Percentiles rank a stretch among this genome's conserved stretches.
These are phyloP conservation scores for Nasua narica DNA, from an alignment of 2,797 vertebrate genomes.

Conservation along the genomic window DNA sequence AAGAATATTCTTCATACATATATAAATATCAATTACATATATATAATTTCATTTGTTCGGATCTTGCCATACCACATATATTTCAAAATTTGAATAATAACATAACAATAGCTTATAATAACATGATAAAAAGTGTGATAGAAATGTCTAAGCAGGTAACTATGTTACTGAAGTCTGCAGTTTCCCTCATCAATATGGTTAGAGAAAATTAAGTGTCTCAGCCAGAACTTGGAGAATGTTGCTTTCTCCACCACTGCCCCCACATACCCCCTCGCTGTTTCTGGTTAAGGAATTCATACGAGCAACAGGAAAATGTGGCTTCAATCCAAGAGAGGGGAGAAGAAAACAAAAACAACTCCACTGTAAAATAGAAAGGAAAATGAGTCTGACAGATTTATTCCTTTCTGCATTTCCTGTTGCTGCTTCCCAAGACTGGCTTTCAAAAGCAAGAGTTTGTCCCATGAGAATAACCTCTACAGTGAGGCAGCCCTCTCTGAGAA, in stretches of 20 bases:
- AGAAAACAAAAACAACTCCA: slow-evolving; percentile 56
- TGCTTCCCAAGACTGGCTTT: slow-evolving; percentile 43
- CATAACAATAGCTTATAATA: not conserved
- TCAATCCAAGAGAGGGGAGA: not conserved
- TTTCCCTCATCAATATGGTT: not conserved
- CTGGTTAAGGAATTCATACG: not conserved
- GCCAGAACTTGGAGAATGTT: not conserved
- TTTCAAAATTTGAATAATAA: not conserved
- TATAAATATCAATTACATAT: not conserved
- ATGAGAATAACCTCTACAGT: not conserved
- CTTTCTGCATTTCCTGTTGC: slow-evolving; percentile 57
- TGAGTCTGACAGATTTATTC: slow-evolving; percentile 49
- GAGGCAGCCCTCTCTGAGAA: not conserved
- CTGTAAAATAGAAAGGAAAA: slow-evolving; percentile 52
- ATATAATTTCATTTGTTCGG: not conserved
- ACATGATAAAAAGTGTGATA: not conserved
- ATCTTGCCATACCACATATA: not conserved
- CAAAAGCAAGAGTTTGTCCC: slow-evolving; percentile 12
- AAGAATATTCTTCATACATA: not conserved
- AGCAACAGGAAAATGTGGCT: slow-evolving; percentile 1
- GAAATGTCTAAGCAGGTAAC: not conserved
- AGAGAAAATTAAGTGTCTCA: not conserved
- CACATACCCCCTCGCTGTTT: not conserved
- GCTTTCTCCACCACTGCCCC: not conserved
- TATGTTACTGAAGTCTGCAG: not conserved